phyloP scores from a whole-genome alignment of 1,140 invertebrate species.

The Drosophila triauraria region DNA sequence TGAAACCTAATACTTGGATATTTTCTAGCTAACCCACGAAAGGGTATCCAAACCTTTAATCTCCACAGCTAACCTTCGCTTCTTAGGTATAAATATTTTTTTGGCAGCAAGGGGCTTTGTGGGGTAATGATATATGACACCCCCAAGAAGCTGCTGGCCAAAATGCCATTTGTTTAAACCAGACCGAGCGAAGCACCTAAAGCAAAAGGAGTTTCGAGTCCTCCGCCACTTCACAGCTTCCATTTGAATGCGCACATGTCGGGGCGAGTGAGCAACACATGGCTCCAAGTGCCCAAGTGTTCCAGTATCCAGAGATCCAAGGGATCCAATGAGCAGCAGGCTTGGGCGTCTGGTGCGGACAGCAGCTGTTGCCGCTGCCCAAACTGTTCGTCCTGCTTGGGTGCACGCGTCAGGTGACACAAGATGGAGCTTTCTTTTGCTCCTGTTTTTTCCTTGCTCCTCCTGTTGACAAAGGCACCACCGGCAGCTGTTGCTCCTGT shows the following conservation, averaged over 20 bases:
- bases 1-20: neutral
- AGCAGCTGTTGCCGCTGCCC: conserved; percentile 62
- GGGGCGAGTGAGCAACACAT: conserved; percentile 70
- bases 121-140: conserved; percentile 78
- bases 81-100: conserved; percentile 9
- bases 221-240: conserved; percentile 68
- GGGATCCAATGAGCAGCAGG: neutral
- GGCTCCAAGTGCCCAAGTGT: conserved; percentile 42
- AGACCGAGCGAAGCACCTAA: conserved; percentile 34
- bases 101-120: conserved; percentile 20
- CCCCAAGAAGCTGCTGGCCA: conserved; percentile 72
- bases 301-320: neutral
- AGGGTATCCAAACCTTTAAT: conserved; percentile 18
- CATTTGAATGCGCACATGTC: conserved; percentile 76
- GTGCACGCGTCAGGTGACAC: conserved; percentile 79
- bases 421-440: conserved; percentile 53
- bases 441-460: conserved; percentile 21
- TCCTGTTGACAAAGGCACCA: conserved; percentile 52
- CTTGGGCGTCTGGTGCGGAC: conserved; percentile 37
- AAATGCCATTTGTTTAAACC: conserved; percentile 75
- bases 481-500: conserved; percentile 71
- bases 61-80: conserved; percentile 11
- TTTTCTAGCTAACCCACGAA: neutral
- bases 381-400: conserved; percentile 48
- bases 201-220: conserved; percentile 25